Conservation (phyloP, 2,888 invertebrate species). For the Leptinotarsa juncta region DNA sequence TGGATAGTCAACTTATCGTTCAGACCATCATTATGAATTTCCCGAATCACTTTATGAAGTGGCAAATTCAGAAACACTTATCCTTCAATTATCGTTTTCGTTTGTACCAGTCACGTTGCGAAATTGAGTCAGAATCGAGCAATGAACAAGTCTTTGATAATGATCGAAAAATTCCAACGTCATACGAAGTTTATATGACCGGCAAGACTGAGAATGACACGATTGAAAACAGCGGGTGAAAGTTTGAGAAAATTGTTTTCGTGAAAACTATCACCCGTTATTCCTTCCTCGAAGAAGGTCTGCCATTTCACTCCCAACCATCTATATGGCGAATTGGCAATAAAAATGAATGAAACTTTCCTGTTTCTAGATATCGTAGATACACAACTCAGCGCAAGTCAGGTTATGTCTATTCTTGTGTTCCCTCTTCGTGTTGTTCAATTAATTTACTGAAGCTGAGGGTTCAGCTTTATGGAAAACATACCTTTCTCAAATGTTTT, state of each 20-base stretch:
- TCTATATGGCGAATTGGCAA: constrained; percentile 15
- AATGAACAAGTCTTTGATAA: constrained; percentile 11
- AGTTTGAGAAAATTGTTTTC: constrained; percentile 19
- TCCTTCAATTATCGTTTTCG: too few species aligned
- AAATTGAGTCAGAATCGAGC: neutral
- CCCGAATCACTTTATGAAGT: too few species aligned
- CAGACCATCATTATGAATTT: too few species aligned
- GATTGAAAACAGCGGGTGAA: constrained; percentile 10
- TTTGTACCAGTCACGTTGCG: neutral
- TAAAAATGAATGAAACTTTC: constrained; percentile 21
- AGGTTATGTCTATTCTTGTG: neutral
- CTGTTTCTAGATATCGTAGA: constrained; percentile 3
- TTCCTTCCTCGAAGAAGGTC: constrained; percentile 14
- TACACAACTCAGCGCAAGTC: neutral
- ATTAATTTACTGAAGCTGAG: too few species aligned
- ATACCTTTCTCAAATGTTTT: too few species aligned
- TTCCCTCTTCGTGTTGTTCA: neutral
- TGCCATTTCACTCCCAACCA: constrained; percentile 20
- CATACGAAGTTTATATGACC: constrained; percentile 9
- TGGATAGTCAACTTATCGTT: too few species aligned
- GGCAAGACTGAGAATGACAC: constrained; percentile 8
- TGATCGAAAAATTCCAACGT: constrained; percentile 4
- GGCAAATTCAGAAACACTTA: too few species aligned
- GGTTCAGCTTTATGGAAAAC: too few species aligned
- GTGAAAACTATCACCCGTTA: constrained; percentile 21